Evolutionary conservation across 2,113 vertebrate species (phyloP).

Genomic region (Aix galericulata): DNA sequence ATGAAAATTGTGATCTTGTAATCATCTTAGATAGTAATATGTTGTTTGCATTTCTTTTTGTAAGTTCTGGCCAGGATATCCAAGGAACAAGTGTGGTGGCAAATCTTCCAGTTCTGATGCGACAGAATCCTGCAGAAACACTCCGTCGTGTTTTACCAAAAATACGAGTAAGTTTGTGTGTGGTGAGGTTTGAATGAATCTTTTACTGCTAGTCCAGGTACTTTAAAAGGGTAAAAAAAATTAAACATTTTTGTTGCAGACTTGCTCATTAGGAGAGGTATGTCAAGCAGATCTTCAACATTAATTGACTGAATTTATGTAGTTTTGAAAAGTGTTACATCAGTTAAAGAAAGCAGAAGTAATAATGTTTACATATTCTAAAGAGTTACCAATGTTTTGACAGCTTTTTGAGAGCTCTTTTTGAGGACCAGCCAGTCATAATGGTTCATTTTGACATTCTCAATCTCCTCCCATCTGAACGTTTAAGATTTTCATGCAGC

Average conservation of each 20-base stretch:
- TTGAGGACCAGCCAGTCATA: not conserved
- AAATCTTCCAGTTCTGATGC: slow-evolving; percentile 90
- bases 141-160: slow-evolving; percentile 93
- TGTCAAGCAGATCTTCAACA: not conserved
- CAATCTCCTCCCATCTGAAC: not conserved
- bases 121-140: slow-evolving; percentile 93
- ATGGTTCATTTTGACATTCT: not conserved
- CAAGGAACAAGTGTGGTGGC: slow-evolving; percentile 92
- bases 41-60: slow-evolving; percentile 54
- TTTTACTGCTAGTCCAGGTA: not conserved
- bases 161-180: slow-evolving; percentile 86
- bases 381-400: not conserved
- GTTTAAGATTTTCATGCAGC: not conserved
- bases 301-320: not conserved
- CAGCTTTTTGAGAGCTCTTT: not conserved
- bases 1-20: not conserved
- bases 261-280: not conserved
- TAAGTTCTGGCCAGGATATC: slow-evolving; percentile 92
- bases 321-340: not conserved
- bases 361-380: not conserved
- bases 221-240: not conserved
- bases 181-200: slow-evolving; percentile 18
- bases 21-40: not conserved
- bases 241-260: not conserved
- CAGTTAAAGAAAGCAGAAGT: not conserved